Base-by-base conservation (phyloP, 2,113 vertebrate genomes). In the Jaculus jaculus region DNA sequence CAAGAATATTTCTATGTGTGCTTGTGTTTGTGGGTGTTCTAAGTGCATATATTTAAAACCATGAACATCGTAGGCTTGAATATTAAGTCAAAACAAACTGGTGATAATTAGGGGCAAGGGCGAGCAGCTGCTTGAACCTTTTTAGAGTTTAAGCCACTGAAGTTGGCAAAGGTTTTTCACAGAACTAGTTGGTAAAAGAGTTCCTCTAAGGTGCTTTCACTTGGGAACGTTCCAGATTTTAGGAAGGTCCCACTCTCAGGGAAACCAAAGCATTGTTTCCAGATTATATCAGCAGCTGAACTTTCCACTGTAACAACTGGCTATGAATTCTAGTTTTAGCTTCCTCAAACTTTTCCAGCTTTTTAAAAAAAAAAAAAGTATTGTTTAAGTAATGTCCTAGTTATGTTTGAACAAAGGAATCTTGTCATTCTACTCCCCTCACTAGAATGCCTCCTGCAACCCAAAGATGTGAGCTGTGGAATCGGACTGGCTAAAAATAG, bases 171-270 rank as follows among this genome's bases (percentile, higher is more conserved):
- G 47, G 54, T 65, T 78, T 84, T 51, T 1, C 0, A 84, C 80
- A 94, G 37, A 84, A 65, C 13, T 20, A 63, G 32, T 37, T 90
- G 61, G 88, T 18, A 39, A 37, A 86, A 54, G 15, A 74, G 12
- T 78, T 86, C 84, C 69, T 84, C 12, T 17, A 72, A 23, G 34
- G 30, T 51, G 32, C 24, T 95, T 95, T 83, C 74, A 34, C 34
- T 86, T 60, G 73, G 90, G 71, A 89, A 94, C 47, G 68, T 94
- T 54, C 39, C 80, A 90, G n/a, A 17, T 79, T 93, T 93, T 69
- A 86, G 54, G 66, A 80, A 75, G 75, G 82, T 8, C n/a, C 69
- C 39, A 5, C 60, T 91, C 30, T 86, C 51, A 72, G 63, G 78
- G 79, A 37, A 84, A 28, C 51, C 54, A 30, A 85, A 79, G 32